Evolutionary conservation across 2,113 vertebrate genomes (phyloP), one percentile per base, ranked within the genome.

Genomic region (Hippocampus abdominalis): DNA sequence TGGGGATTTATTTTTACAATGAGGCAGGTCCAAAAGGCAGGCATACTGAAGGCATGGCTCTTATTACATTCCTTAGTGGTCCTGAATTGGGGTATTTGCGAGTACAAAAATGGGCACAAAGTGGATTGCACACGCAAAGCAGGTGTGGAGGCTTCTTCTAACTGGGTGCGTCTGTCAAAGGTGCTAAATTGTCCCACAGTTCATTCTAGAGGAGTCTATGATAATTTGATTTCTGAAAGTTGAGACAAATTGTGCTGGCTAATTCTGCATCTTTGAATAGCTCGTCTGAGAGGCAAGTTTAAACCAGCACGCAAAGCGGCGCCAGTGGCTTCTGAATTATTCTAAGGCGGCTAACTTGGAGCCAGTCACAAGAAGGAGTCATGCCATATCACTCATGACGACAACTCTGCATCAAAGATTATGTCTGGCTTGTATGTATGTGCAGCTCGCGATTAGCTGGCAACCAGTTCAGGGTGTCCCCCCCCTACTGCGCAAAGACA

Each of bases 1-100:
- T 20, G 25, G 46, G 68, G 66, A 81, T 81, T 86, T 81, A 78
- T 85, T 87, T 87, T 85, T 85, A 83, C 78, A 85, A 70, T 65
- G 48, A 62, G 63, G 64, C 75, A 67, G 62, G 66, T 80, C 72
- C 21, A 49, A 42, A 68, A 57, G 76, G 51, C 65, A 57, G 75
- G 51, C 65, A 67, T 29, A 53, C 60, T 54, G 46, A 74, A 65
- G 75, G 72, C 69, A 59, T 49, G 67, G 72, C 72, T 74, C 67
- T 74, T 20, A 42, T 70, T 68, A 77, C 85, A 84, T 86, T 80
- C 77, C 73, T 77, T 66, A 62, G 57, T 56, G 21, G n/a, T 74
- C 60, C 51, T 18, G 13, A 68, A 75, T 46, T 64, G 57, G n/a
- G 75, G 60, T 53, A 15, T 53, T 51, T 53, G 21, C 8, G 8